These are phyloP conservation scores for Omphaloscelis lunosa DNA, from an alignment of 2,888 invertebrate genomes.

Conservation along the genomic window DNA sequence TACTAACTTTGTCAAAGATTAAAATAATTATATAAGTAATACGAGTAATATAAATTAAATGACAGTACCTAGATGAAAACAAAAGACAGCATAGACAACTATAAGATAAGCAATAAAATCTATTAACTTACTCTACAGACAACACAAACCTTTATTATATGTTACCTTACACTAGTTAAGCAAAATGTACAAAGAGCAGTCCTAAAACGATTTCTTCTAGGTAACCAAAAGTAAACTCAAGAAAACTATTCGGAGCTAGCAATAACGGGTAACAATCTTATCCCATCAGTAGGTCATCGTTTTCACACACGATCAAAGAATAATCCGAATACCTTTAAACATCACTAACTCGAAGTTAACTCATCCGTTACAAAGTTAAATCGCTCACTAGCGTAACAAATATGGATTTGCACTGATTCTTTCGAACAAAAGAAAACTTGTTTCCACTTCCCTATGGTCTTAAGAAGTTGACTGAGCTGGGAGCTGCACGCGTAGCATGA, in stretches of 20 bases:
- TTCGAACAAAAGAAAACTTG: slow-evolving; percentile 27
- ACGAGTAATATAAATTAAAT: too few species aligned
- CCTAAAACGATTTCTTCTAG: neutral
- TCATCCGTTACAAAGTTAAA: slow-evolving; percentile 59
- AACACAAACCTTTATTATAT: neutral
- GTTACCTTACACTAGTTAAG: too few species aligned
- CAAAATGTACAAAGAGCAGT: neutral
- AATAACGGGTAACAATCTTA: neutral
- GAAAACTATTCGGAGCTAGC: neutral
- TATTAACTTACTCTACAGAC: neutral
- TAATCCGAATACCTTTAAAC: slow-evolving; percentile 36
- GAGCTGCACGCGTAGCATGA: too few species aligned
- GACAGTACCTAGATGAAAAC: too few species aligned
- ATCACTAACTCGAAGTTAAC: slow-evolving; percentile 31
- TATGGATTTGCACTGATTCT: slow-evolving; percentile 67
- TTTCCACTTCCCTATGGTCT: slow-evolving; percentile 5
- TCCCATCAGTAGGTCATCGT: neutral
- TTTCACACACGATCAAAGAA: slow-evolving; percentile 26
- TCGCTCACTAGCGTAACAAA: slow-evolving; percentile 61
- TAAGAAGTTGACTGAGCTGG: slow-evolving; percentile 14
- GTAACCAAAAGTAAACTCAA: neutral
- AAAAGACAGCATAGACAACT: too few species aligned
- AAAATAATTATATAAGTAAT: too few species aligned
- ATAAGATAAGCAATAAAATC: neutral
- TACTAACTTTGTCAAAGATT: too few species aligned